Base-by-base conservation (phyloP, 30 jellyfish, hydroid and myxozoan species). In the Euphysa ruthae region DNA sequence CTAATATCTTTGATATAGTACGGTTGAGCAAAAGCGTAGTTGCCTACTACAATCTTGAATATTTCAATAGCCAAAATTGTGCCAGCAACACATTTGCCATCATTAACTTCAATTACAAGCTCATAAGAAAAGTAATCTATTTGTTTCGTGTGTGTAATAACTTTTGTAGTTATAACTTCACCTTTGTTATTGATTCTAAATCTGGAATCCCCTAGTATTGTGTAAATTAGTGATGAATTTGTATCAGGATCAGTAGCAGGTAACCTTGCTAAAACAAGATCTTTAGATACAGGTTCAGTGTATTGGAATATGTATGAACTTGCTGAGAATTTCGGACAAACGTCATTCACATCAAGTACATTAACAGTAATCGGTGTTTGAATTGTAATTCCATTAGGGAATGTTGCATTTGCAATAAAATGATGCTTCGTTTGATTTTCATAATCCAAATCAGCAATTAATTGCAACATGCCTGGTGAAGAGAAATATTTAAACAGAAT, bases 331-430 rank as follows among this genome's bases (percentile, higher is more conserved):
- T 58, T 64, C 13, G 96, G 96, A 34, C 96, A 86, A 66, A 66
- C 73, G 71, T 86, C 77, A 35, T 86, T 86, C 22, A 86, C 71
- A 73, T 86, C 94, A 26, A 74, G 60, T 8, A 86, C 96, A 50
- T 74, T 64, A 25, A 85, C 93, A 27, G 52, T 74, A 19, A 85
- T 93, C 16, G 70, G 56, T 6, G 35, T 71, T 26, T 14, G 78
- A 74, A 35, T 43, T 61, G 19, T 75, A 51, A 32, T 44, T 29
- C 61, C 74, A 75, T 24, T 83, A n/a, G n/a, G n/a, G 18, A 84
- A 49, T 14, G 79, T 82, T 0, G 95, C 95, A 50, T 77, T 32
- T 6, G 77, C 88, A 6, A 62, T 65, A 65, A 86, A 86, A 21
- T 62, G 78, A 58, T 86, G 78, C 26, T 49, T 32, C 38, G 6